Conservation (phyloP, 2,888 invertebrate genomes). For the Falcaria lacertinaria region DNA sequence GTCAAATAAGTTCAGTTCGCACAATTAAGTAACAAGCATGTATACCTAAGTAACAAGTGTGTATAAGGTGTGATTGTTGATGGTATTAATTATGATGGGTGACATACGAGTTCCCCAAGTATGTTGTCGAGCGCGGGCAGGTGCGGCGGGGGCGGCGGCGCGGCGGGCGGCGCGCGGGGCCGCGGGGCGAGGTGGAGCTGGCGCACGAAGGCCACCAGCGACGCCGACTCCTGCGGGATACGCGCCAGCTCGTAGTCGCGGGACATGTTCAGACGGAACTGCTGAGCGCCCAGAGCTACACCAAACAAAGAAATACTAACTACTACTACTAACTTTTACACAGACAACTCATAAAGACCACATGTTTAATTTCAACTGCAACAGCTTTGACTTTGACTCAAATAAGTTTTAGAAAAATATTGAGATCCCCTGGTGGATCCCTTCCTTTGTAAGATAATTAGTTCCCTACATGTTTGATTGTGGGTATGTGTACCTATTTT, state of each 20-base stretch:
- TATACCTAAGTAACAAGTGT: too few relatives aligned
- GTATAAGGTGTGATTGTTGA: background rate
- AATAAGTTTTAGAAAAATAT: too few relatives aligned
- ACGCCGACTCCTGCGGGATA: conserved; percentile 87
- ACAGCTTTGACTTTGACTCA: too few relatives aligned
- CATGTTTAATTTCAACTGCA: too few relatives aligned
- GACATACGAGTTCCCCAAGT: conserved; percentile 51
- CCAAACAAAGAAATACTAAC: conserved; percentile 11
- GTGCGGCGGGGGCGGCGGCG: conserved; percentile 54
- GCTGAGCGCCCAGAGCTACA: conserved; percentile 84
- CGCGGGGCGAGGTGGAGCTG: conserved; percentile 83
- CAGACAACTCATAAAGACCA: too few relatives aligned
- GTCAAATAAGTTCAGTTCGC: too few relatives aligned
- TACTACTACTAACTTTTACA: too few relatives aligned
- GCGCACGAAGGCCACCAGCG: conserved; percentile 86
- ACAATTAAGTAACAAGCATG: too few relatives aligned
- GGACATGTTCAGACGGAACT: conserved; percentile 89
- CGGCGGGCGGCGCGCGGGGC: conserved; percentile 35
- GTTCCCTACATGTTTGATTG: too few relatives aligned
- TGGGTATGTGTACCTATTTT: too few relatives aligned
- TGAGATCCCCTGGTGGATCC: too few relatives aligned
- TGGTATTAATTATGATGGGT: background rate
- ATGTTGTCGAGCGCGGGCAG: conserved; percentile 47
- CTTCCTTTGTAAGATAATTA: too few relatives aligned
- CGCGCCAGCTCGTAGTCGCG: conserved; percentile 86